A percentile compares a stretch with the other conserved stretches of the same genome.
Evolutionary conservation across 2,797 vertebrate species (phyloP).

Genomic region (Chrysocyon brachyurus): DNA sequence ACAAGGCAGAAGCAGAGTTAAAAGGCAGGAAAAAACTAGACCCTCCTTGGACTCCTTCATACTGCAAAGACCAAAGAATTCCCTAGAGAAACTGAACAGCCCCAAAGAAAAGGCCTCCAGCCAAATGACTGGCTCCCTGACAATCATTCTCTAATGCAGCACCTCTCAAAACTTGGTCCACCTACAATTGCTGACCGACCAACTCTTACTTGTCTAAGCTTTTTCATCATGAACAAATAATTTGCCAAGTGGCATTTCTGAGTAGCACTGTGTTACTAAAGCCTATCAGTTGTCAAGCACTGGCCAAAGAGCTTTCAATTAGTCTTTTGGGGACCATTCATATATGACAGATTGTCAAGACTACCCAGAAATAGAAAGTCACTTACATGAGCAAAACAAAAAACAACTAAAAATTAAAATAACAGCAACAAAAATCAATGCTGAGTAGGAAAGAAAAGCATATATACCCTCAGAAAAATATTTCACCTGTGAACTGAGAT

Average conservation of each 20-base stretch:
- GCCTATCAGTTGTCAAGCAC: background rate
- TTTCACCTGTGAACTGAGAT: background rate
- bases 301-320: background rate
- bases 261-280: background rate
- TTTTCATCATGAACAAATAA: conserved; percentile 10
- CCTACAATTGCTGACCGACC: background rate
- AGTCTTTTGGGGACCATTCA: background rate
- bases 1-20: background rate
- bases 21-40: background rate
- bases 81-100: background rate
- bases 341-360: background rate
- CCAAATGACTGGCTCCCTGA: background rate
- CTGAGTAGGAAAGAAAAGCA: conserved; percentile 12
- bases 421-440: background rate
- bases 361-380: conserved; percentile 25
- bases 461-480: background rate
- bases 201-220: background rate
- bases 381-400: background rate
- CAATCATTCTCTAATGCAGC: background rate
- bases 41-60: background rate
- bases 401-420: background rate
- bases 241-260: background rate
- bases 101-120: background rate
- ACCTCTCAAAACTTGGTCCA: background rate
- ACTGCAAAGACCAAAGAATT: background rate